A percentile compares a stretch with the other conserved stretches of the same genome.
Evolutionary conservation across 2,888 invertebrate genomes (phyloP).

Genomic region (Selenia dentaria): DNA sequence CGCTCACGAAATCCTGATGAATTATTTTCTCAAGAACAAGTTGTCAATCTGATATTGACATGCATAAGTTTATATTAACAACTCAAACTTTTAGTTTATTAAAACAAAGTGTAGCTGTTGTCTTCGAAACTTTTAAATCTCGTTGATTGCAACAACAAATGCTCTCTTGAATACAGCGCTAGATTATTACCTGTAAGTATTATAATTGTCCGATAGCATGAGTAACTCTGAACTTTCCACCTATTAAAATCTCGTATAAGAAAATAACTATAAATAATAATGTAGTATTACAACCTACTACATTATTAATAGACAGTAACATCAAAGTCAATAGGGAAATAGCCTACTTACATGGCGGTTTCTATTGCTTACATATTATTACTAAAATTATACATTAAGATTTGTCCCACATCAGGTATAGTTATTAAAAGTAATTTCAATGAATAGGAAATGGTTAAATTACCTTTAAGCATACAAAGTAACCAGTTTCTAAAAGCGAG

Average conservation of each 20-base stretch:
- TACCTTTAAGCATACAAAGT: too few relatives aligned
- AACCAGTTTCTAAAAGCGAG: too few relatives aligned
- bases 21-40: too few relatives aligned
- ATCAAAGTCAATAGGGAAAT: constrained; percentile 31
- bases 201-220: background rate
- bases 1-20: too few relatives aligned
- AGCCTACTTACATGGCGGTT: constrained; percentile 16
- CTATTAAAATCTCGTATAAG: constrained; percentile 1
- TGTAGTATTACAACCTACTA: constrained; percentile 2
- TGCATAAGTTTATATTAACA: too few relatives aligned
- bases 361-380: constrained; percentile 19
- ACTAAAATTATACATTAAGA: constrained; percentile 8
- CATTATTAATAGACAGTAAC: constrained; percentile 20
- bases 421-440: constrained; percentile 21
- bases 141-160: too few relatives aligned
- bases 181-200: too few relatives aligned
- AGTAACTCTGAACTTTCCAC: constrained; percentile 2
- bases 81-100: too few relatives aligned
- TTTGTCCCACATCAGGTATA: constrained; percentile 7
- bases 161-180: too few relatives aligned
- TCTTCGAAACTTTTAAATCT: too few relatives aligned
- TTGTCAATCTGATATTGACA: too few relatives aligned
- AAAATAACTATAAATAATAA: background rate
- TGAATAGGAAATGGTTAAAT: constrained; percentile 15
- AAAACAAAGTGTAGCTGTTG: too few relatives aligned